Conservation (phyloP, 2,113 vertebrate species). For the Sakesphorus luctuosus region DNA sequence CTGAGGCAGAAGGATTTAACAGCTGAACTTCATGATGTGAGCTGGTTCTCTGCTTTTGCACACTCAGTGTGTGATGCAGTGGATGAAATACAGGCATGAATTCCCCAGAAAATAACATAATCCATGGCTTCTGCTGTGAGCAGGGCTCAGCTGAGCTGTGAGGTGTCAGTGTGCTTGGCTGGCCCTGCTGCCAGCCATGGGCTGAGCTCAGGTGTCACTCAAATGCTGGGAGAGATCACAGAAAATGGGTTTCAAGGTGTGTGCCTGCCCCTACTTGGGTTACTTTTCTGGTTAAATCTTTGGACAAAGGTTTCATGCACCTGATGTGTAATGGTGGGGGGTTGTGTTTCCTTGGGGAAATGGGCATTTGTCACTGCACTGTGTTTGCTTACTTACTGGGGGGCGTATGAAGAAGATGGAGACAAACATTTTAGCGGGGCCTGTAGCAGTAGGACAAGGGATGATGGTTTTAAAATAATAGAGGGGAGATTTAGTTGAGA, state of each 20-base stretch:
- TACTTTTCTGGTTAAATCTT: background rate
- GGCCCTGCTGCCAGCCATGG: background rate
- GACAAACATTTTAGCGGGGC: background rate
- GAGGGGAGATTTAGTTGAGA: background rate
- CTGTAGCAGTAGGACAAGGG: background rate
- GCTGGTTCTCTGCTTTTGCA: background rate
- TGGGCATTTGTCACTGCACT: background rate
- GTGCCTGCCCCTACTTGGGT: background rate
- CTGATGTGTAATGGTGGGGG: background rate
- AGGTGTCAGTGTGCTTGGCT: background rate
- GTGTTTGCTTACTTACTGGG: background rate
- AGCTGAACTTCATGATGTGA: accelerated
- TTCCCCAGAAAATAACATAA: background rate
- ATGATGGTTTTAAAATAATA: background rate
- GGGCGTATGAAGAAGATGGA: background rate
- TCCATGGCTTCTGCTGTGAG: background rate
- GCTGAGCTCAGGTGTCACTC: background rate
- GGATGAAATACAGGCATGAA: background rate
- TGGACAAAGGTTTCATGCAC: background rate
- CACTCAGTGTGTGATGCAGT: background rate
- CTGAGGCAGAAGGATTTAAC: background rate
- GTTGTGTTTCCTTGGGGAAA: background rate
- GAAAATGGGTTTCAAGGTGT: background rate
- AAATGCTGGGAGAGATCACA: background rate
- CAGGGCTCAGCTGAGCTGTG: background rate